A percentile compares a stretch with the other conserved stretches of the same genome.
These are phyloP conservation scores for Edolisoma coerulescens DNA, from an alignment of 2,113 vertebrate genomes.

Conservation along the genomic window DNA sequence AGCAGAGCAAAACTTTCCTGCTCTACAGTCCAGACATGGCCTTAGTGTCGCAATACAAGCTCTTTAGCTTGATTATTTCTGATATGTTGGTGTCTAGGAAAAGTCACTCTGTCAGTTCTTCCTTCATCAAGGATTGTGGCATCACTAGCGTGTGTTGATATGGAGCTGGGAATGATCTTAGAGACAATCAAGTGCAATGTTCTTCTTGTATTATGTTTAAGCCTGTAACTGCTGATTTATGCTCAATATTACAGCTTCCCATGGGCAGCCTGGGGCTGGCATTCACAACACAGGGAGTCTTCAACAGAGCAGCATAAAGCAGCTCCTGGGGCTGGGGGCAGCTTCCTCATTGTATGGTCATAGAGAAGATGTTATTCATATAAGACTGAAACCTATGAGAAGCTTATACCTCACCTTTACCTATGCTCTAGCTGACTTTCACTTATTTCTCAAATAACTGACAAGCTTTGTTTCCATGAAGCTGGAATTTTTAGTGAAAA, in stretches of 20 bases:
- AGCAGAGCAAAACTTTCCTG: neutral
- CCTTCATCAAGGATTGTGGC: neutral
- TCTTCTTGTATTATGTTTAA: neutral
- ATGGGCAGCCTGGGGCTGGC: neutral
- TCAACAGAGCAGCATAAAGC: neutral
- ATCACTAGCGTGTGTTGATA: neutral
- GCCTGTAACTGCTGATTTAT: neutral
- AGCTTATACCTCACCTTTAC: neutral
- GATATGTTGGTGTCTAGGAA: rapidly evolving
- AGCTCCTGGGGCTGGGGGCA: neutral
- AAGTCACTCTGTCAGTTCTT: neutral
- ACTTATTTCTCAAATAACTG: neutral
- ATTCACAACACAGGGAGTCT: neutral
- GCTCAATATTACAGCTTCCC: neutral
- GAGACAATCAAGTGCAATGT: neutral
- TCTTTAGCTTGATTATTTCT: neutral
- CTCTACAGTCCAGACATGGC: neutral
- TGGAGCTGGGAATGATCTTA: neutral
- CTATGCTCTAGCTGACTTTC: neutral
- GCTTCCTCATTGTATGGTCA: neutral
- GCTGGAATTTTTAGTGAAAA: neutral
- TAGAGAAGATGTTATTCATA: neutral
- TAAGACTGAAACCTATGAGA: neutral
- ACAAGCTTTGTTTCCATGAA: neutral
- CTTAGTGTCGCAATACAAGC: too few relatives aligned